A percentile compares a stretch with the other conserved stretches of the same genome.
Conservation (phyloP, 2,888 invertebrate genomes). For the Tenthredo mesomela region DNA sequence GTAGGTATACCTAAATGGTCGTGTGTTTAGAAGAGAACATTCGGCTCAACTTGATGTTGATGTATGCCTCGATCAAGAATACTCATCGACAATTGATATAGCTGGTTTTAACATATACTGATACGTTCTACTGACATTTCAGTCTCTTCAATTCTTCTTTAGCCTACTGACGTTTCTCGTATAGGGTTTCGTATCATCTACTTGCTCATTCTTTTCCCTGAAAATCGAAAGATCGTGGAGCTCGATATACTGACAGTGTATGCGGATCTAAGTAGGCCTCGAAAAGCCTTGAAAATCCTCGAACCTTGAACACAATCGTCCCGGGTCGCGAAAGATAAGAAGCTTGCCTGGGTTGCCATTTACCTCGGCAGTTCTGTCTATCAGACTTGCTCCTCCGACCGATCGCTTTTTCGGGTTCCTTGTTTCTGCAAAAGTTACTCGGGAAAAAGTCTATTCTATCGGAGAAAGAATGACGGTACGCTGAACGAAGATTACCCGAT, state of each 20-base stretch:
- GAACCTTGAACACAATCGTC: conserved; percentile 27
- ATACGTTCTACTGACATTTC: neutral
- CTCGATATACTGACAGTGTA: neutral
- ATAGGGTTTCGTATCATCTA: neutral
- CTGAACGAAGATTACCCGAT: conserved; percentile 24
- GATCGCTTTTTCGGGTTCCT: conserved; percentile 26
- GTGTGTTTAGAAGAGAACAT: neutral
- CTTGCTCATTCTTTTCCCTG: conserved; percentile 20
- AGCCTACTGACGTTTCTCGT: neutral
- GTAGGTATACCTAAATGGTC: neutral
- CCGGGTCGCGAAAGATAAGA: conserved; percentile 21
- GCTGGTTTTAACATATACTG: neutral
- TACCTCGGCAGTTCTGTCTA: neutral
- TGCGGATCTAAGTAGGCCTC: conserved; percentile 19
- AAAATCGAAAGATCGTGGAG: conserved; percentile 28
- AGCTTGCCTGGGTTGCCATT: conserved; percentile 37
- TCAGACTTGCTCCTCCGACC: conserved; percentile 13
- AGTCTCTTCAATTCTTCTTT: neutral
- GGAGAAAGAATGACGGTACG: conserved; percentile 23
- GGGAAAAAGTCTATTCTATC: neutral
- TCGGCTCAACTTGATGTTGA: neutral
- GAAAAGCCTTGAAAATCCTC: conserved; percentile 14
- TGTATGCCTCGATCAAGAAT: conserved; percentile 4
- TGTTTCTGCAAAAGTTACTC: conserved; percentile 4
- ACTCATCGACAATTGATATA: neutral